Evolutionary conservation across 1,140 invertebrate species (phyloP).

Genomic region (Apis laboriosa): DNA sequence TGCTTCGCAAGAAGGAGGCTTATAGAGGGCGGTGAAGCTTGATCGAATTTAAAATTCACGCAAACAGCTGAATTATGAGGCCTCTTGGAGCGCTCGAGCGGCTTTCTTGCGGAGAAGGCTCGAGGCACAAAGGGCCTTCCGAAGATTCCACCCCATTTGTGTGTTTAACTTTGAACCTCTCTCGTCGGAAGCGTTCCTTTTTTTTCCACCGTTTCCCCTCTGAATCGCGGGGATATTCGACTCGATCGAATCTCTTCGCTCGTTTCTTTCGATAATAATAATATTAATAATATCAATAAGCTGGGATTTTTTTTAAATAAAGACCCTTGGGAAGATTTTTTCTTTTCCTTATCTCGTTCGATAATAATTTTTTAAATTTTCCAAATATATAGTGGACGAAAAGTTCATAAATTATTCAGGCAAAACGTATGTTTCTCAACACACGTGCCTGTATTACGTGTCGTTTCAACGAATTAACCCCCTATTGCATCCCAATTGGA

Average conservation of each 20-base stretch:
- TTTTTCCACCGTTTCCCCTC: neutral
- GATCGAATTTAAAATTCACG: slow-evolving; percentile 39
- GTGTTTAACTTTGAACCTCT: slow-evolving; percentile 49
- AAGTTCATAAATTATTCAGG: too few species aligned
- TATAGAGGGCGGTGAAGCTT: neutral
- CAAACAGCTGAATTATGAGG: slow-evolving; percentile 30
- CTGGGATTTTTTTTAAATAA: too few species aligned
- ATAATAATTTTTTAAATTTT: too few species aligned
- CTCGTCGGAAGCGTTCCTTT: slow-evolving; percentile 33
- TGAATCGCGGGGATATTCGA: neutral
- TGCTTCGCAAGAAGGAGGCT: neutral
- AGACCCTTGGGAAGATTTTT: too few species aligned
- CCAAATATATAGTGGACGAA: too few species aligned
- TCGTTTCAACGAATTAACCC: too few species aligned
- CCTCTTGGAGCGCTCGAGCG: neutral
- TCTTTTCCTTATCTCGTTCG: too few species aligned
- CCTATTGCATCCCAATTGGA: too few species aligned
- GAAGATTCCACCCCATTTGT: slow-evolving; percentile 44
- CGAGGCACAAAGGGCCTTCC: slow-evolving; percentile 5
- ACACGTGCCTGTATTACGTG: too few species aligned
- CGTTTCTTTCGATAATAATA: too few species aligned
- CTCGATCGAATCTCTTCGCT: neutral
- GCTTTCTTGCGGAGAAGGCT: slow-evolving; percentile 24
- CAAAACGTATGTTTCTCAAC: too few species aligned
- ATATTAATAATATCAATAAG: too few species aligned